Base-by-base conservation (phyloP, 2,113 vertebrate genomes). In the Rhinogobius similis region DNA sequence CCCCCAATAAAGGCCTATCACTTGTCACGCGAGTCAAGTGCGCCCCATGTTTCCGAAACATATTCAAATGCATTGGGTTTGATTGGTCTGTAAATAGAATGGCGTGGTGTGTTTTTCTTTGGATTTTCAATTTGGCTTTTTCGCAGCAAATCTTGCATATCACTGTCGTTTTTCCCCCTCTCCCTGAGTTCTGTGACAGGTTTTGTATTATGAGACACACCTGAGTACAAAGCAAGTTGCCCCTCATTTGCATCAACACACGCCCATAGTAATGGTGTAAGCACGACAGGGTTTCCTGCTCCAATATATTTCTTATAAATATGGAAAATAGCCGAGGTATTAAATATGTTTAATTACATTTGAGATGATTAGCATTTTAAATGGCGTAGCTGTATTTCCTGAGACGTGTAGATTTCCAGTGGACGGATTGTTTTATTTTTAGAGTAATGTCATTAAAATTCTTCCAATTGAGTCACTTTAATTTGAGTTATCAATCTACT, bases 21-120 rank as follows among this genome's bases (percentile, higher is more conserved):
- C 73, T 78, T 77, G 77, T 87, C 73, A 84, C 64, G 72, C 66
- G 74, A 86, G 82, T 68, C 73, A 78, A 88, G 70, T 68, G 59
- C 56, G 67, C 52, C 39, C 62, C 50, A 21, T 72, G 69, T 73
- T 67, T 78, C 66, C 68, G 73, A 61, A 82, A 88, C 75, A 44
- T 73, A 81, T 86, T 79, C 73, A 79, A 72, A 85, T 76, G 44
- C 27, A 62, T 87, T 70, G 70, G 64, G 41, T 86, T 87, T 82
- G 81, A 80, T 88, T 76, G 83, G 70, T 69, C 69, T 81, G 77
- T 81, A 74, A 85, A 87, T 72, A 72, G 78, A 82, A 85, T 38
- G 63, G 58, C n/a, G 53, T 50, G 8, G 27, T 56, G 21, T 68
- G 68, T 85, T 84, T 58, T 90, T 85, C 80, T 85, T 86, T 72